A percentile compares a stretch with the other conserved stretches of the same genome.
Conservation (phyloP, 2,888 invertebrate species). For the Netelia melanura region DNA sequence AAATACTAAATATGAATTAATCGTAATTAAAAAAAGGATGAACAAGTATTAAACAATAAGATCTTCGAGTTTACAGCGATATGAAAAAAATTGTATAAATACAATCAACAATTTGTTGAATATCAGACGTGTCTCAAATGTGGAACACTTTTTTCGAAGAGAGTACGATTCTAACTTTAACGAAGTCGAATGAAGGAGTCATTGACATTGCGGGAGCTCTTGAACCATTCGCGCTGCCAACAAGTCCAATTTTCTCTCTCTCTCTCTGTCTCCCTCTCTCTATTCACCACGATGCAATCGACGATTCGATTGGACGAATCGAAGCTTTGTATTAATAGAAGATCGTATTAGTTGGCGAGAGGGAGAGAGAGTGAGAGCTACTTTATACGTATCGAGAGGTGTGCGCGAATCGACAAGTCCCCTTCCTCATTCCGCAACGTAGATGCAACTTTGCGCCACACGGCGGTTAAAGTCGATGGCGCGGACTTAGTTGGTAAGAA, state of each 20-base stretch:
- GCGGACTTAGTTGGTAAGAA: conserved; percentile 72
- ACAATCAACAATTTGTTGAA: conserved; percentile 3
- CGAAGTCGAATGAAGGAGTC: conserved; percentile 41
- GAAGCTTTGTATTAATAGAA: conserved; percentile 37
- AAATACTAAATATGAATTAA: no score
- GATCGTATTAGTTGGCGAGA: conserved; percentile 49
- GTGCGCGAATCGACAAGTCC: conserved; percentile 43
- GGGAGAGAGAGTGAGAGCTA: conserved; percentile 30
- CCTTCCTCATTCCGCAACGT: conserved; percentile 47
- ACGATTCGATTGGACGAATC: conserved; percentile 48
- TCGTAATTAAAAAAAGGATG: no score
- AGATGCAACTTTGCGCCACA: conserved; percentile 70
- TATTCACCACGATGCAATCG: not conserved
- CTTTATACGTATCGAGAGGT: conserved; percentile 16
- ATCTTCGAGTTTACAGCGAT: not conserved
- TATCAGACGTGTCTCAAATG: conserved; percentile 9
- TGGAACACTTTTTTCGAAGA: conserved; percentile 50
- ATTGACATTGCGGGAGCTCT: conserved; percentile 54
- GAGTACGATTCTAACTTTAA: conserved; percentile 24
- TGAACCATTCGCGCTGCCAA: conserved; percentile 40
- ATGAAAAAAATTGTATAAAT: not conserved
- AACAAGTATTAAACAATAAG: not conserved
- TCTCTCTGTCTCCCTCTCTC: not conserved
- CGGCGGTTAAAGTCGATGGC: conserved; percentile 62
- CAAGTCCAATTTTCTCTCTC: conserved; percentile 30